These are phyloP conservation scores for Willisornis vidua DNA, from an alignment of 2,113 vertebrate genomes.

Conservation along the genomic window DNA sequence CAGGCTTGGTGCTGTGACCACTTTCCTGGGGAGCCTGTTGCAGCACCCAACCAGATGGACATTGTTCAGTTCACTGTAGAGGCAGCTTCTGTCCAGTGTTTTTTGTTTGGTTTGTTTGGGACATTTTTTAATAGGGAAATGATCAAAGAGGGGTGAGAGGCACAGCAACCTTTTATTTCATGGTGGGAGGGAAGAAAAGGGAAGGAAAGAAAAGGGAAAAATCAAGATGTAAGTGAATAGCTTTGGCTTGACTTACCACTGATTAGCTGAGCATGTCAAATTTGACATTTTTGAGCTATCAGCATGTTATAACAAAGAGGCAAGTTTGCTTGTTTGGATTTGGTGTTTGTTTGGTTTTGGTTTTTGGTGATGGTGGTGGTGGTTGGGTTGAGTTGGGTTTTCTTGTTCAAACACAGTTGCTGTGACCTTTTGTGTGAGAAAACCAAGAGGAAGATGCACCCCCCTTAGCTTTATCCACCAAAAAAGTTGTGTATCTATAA, in stretches of 20 bases:
- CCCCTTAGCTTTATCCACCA: neutral
- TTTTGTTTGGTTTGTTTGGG: neutral
- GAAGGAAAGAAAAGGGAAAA: neutral
- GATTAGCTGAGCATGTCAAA: neutral
- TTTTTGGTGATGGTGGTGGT: neutral
- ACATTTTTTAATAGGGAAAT: neutral
- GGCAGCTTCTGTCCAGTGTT: neutral
- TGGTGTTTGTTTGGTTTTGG: neutral
- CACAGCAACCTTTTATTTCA: neutral
- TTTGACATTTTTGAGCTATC: neutral
- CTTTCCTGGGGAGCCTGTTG: neutral
- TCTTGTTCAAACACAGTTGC: rapidly evolving
- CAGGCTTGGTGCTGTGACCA: neutral
- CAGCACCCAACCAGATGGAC: neutral
- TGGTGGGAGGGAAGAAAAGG: rapidly evolving
- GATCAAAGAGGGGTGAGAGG: neutral
- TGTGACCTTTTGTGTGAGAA: neutral
- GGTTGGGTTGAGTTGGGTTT: neutral
- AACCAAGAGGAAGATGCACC: neutral
- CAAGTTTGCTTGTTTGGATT: neutral
- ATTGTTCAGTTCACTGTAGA: neutral
- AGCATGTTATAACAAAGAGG: neutral
- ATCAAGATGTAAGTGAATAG: neutral
- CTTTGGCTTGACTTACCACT: neutral
- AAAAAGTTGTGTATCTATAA: neutral